Conservation (phyloP, 1,140 invertebrate species). For the Procambarus virginalis region DNA sequence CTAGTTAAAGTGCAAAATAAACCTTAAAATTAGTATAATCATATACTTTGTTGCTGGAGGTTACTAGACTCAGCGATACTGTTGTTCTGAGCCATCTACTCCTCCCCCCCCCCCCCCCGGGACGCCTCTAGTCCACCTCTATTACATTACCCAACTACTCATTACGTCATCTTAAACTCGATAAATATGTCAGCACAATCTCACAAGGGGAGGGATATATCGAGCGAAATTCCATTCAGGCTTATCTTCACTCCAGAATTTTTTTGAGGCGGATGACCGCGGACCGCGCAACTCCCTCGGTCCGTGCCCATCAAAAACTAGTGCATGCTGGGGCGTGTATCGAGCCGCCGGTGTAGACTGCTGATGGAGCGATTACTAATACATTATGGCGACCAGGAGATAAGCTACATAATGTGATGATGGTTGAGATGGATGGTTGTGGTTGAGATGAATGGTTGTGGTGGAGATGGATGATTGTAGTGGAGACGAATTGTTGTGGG, state of each 20-base stretch:
- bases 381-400: neutral
- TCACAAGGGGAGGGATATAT: neutral
- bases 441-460: neutral
- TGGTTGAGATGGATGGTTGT: neutral
- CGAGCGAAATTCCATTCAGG: neutral
- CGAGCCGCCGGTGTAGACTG: neutral
- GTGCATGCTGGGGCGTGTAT: neutral
- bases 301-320: neutral
- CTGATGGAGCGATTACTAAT: neutral
- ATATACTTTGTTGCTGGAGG: too few relatives aligned
- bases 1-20: too few relatives aligned
- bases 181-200: neutral
- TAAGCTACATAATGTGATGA: neutral
- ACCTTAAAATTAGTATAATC: too few relatives aligned
- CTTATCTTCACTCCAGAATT: neutral
- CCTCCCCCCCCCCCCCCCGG: too few relatives aligned
- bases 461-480: too few relatives aligned
- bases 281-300: neutral
- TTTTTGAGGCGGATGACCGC: neutral
- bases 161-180: neutral
- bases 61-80: too few relatives aligned
- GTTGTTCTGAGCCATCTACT: too few relatives aligned
- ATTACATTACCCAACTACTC: too few relatives aligned
- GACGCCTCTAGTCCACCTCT: too few relatives aligned
- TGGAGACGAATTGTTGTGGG: too few relatives aligned